Base-by-base conservation (phyloP, 2,797 vertebrate species). In the Enoplosus armatus region DNA sequence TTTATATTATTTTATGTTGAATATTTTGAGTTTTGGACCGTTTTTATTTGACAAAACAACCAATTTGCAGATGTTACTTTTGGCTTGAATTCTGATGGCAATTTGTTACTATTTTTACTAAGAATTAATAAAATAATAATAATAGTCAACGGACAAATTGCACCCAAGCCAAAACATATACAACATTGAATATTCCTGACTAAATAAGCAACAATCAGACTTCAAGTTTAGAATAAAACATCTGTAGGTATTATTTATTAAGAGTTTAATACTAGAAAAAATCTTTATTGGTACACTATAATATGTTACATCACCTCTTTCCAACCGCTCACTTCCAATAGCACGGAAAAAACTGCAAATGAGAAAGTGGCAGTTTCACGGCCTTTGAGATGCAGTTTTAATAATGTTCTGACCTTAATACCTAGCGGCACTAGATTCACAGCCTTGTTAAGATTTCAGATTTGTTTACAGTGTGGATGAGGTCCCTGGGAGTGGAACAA, bases 401-500 rank as follows among this genome's bases (percentile, higher is more conserved):
- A 45, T 11, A 51, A 33, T 56, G 14, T 8, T 16, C 5, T n/a
- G 6, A 45, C 2, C 47, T 56, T 20, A 43, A 35, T 11, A 16
- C 15, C 9, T 9, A 47, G 26, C n/a, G 14, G 54, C 41, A 61
- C 37, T 22, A 39, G 8, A 33, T 71, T 24, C 0, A 68, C 5
- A 54, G 14, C 18, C 45, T 33, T 62, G 59, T 64, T n/a, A 33
- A 31, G 39, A 43, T n/a, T 31, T 24, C 14, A 29, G 33, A 37
- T 29, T 4, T 6, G 29, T 50, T 41, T 70, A 11, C 16, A 50
- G 55, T 48, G 72, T 74, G n/a, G 85, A 83, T 80, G 68, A 61
- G 27, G 27, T 61, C 18, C 48, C 73, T 81, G 51, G 80, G 72
- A 73, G 75, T 72, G 83, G 80, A 77, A 60, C 33, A 29, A 80